These are phyloP conservation scores for Catocala nupta DNA, from an alignment of 2,888 invertebrate genomes.

Conservation along the genomic window DNA sequence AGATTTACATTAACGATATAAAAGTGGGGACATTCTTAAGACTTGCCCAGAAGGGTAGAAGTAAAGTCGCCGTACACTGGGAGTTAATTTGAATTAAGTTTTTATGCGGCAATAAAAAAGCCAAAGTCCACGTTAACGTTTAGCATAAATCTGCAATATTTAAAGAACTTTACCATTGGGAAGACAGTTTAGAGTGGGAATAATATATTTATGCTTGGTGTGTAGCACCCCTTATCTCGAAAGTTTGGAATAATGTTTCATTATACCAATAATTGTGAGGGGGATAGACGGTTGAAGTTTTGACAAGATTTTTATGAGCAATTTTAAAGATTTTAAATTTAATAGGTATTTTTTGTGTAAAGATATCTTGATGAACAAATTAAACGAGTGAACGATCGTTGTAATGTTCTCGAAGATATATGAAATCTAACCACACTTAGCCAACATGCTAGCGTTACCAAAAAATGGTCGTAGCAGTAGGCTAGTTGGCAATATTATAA, in stretches of 20 bases:
- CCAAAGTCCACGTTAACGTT: slow-evolving; percentile 62
- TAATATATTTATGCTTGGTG: slow-evolving; percentile 65
- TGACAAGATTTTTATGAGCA: slow-evolving; percentile 25
- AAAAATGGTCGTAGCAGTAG: too few species aligned
- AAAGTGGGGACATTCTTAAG: slow-evolving; percentile 35
- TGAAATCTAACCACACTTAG: too few species aligned
- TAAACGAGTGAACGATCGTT: too few species aligned
- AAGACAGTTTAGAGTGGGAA: slow-evolving; percentile 64
- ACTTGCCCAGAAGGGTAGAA: slow-evolving; percentile 42
- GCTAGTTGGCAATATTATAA: too few species aligned
- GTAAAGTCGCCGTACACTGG: slow-evolving; percentile 37
- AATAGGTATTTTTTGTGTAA: too few species aligned
- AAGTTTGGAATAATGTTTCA: slow-evolving; percentile 48
- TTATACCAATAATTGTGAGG: slow-evolving; percentile 44
- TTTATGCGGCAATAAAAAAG: slow-evolving; percentile 67
- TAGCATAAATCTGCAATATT: slow-evolving; percentile 83
- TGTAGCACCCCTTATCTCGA: slow-evolving; percentile 50
- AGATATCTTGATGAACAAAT: too few species aligned
- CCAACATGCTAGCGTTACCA: too few species aligned
- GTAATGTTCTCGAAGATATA: too few species aligned
- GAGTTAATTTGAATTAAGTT: slow-evolving; percentile 81
- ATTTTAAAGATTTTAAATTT: too few species aligned
- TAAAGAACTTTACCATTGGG: slow-evolving; percentile 67
- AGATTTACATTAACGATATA: slow-evolving; percentile 41
- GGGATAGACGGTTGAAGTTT: slow-evolving; percentile 22